Conservation (phyloP, 2,797 vertebrate genomes). For the Hemibagrus guttatus region DNA sequence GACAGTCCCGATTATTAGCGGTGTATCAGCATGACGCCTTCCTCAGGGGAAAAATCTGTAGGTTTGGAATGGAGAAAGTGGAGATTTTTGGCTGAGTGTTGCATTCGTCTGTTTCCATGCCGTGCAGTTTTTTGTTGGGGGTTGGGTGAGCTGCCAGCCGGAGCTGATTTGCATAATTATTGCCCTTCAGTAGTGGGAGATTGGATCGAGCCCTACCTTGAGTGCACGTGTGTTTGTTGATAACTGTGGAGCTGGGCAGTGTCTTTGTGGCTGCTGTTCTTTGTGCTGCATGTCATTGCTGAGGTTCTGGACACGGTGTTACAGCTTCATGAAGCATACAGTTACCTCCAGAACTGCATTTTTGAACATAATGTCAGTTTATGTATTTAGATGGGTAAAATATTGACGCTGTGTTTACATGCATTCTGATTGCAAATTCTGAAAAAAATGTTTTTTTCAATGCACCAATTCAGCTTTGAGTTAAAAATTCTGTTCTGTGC, state of each 20-base stretch:
- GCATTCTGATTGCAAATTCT: not conserved
- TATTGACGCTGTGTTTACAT: not conserved
- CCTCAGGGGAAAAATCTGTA: constrained; percentile 11
- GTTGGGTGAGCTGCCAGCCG: constrained; percentile 1
- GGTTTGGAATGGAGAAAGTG: constrained; percentile 4
- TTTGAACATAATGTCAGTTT: not conserved
- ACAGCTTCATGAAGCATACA: not conserved
- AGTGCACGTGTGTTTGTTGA: constrained; percentile 9
- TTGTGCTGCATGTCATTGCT: not conserved
- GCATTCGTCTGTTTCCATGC: constrained; percentile 6
- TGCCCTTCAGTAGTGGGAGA: constrained; percentile 14
- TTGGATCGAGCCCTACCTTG: constrained; percentile 6
- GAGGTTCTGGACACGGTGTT: not conserved
- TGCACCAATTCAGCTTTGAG: no score
- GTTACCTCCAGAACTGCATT: not conserved
- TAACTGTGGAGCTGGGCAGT: not conserved
- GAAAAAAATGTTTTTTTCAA: not conserved
- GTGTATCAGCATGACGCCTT: constrained; percentile 10
- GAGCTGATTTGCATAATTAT: constrained; percentile 28
- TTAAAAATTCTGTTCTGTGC: not conserved
- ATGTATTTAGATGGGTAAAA: not conserved
- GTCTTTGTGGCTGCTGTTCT: not conserved
- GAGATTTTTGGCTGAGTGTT: constrained; percentile 23
- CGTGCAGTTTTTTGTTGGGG: not conserved
- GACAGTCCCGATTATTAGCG: constrained; percentile 15